These are phyloP conservation scores for Tyto alba DNA, from an alignment of 2,113 vertebrate species.

Conservation along the genomic window DNA sequence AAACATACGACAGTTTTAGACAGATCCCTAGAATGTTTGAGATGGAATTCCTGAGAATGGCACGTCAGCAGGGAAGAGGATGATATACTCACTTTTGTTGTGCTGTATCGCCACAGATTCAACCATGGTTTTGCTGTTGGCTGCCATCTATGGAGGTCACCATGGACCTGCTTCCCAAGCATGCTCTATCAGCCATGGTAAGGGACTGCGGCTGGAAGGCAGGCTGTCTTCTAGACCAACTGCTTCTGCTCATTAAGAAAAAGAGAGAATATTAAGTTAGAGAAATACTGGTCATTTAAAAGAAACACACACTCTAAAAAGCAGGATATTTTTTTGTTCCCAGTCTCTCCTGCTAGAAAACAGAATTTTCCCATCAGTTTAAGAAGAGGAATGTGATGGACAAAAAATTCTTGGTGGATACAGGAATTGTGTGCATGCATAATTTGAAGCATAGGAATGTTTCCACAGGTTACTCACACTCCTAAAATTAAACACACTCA, in stretches of 20 bases:
- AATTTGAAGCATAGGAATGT: neutral
- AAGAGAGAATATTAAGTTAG: neutral
- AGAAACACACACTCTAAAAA: neutral
- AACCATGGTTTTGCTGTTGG: neutral
- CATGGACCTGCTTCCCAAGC: neutral
- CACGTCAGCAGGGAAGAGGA: neutral
- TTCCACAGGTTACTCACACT: neutral
- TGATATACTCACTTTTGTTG: neutral
- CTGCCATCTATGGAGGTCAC: neutral
- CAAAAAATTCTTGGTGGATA: neutral
- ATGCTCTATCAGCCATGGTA: fast-evolving
- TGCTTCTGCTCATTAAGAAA: neutral
- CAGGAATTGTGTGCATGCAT: neutral
- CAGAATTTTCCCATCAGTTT: neutral
- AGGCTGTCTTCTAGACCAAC: neutral
- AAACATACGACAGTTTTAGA: neutral
- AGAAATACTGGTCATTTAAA: neutral
- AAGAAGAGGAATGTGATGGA: neutral
- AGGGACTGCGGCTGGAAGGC: neutral
- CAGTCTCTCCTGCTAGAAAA: neutral
- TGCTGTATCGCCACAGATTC: neutral
- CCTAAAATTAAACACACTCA: neutral
- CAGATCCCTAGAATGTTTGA: neutral
- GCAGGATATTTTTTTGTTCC: neutral
- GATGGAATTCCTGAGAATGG: neutral